Evolutionary conservation across 2,888 invertebrate species (phyloP).

Genomic region (Heliconius ethilla): DNA sequence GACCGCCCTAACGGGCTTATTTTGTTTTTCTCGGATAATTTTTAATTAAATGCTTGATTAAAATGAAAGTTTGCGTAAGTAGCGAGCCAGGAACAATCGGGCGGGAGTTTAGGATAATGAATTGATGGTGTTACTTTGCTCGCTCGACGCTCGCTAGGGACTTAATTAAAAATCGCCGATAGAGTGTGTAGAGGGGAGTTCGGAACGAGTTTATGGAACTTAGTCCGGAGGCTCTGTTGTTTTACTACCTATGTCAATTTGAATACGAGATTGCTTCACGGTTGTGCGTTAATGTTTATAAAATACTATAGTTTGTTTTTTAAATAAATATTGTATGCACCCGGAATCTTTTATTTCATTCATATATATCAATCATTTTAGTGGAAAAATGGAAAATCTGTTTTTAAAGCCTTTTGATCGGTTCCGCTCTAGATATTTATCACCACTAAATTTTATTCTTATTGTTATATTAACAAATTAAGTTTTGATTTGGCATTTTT

Average conservation of each 20-base stretch:
- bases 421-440: neutral
- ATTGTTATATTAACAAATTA: neutral
- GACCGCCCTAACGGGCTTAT: constrained; percentile 81
- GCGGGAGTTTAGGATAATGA: constrained; percentile 82
- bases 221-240: constrained; percentile 76
- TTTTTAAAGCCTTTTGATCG: constrained; percentile 27
- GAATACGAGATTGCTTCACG: constrained; percentile 76
- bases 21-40: constrained; percentile 83
- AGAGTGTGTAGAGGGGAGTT: constrained; percentile 81
- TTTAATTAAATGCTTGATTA: constrained; percentile 83
- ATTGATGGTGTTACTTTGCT: constrained; percentile 82
- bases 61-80: constrained; percentile 83
- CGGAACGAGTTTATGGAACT: constrained; percentile 79
- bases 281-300: constrained; percentile 54
- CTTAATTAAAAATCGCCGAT: constrained; percentile 83
- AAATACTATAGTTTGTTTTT: constrained; percentile 47
- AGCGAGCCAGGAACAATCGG: constrained; percentile 81
- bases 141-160: constrained; percentile 77
- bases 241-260: constrained; percentile 79
- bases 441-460: neutral
- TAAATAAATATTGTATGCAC: constrained; percentile 31
- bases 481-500: neutral
- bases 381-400: constrained; percentile 16
- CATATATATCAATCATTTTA: constrained; percentile 7
- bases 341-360: constrained; percentile 20